phyloP scores from a whole-genome alignment of 2,888 invertebrate genomes.

The Drosophila stalkeri region DNA sequence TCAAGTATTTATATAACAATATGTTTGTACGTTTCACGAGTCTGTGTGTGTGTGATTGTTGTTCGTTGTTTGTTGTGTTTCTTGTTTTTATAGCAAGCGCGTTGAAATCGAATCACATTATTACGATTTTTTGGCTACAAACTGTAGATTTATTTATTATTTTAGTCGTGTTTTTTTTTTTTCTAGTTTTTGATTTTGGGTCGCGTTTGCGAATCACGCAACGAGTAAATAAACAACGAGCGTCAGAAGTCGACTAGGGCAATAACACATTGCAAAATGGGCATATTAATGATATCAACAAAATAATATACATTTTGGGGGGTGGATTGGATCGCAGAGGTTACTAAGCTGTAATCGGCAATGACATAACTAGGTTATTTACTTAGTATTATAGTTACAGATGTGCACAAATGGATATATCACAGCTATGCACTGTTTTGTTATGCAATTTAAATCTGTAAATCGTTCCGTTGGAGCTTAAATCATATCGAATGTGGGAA shows the following conservation, averaged over 20 bases:
- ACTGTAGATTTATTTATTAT: conserved; percentile 10
- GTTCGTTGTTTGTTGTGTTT: conserved; percentile 25
- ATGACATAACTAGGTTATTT: conserved; percentile 1
- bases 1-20: conserved; percentile 47
- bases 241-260: conserved; percentile 9
- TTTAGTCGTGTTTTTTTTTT: neutral
- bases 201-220: conserved; percentile 34
- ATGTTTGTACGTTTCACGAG: conserved; percentile 18
- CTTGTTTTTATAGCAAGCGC: conserved; percentile 28
- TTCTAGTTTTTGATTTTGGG: conserved; percentile 15
- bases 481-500: neutral
- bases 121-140: conserved; percentile 27
- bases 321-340: conserved; percentile 11
- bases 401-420: conserved; percentile 1
- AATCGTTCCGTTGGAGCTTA: neutral
- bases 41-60: conserved; percentile 13
- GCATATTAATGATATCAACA: neutral
- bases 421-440: neutral
- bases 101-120: conserved; percentile 31
- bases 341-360: neutral
- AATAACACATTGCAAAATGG: conserved; percentile 13
- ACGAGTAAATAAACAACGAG: conserved; percentile 9
- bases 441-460: neutral
- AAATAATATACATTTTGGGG: conserved; percentile 17
- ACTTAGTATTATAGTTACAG: neutral